Percentiles rank a stretch among this genome's conserved stretches.
These are phyloP conservation scores for Heliangelus exortis DNA, from an alignment of 2,797 vertebrate species.

Conservation along the genomic window DNA sequence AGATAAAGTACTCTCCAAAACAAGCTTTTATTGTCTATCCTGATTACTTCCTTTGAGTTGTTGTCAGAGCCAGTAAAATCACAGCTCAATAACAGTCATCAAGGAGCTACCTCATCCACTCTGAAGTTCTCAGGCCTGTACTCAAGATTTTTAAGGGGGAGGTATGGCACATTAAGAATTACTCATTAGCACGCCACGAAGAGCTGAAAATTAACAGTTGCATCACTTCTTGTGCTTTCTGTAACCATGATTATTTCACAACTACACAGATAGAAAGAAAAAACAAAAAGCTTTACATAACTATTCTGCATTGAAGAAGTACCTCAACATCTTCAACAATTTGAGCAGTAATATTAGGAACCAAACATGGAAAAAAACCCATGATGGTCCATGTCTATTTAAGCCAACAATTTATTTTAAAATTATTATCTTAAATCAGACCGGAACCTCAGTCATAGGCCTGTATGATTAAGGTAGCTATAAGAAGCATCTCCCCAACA, in stretches of 20 bases:
- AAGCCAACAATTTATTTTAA: not conserved
- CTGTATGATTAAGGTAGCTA: not conserved
- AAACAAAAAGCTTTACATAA: not conserved
- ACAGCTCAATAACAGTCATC: not conserved
- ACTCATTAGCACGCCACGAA: not conserved
- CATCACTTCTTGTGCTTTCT: not conserved
- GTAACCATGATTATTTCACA: not conserved
- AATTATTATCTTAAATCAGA: not conserved
- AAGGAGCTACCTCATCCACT: not conserved
- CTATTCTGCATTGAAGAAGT: not conserved
- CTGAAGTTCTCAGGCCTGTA: not conserved
- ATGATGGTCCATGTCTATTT: not conserved
- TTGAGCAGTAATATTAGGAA: not conserved
- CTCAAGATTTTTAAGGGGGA: not conserved
- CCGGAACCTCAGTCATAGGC: not conserved
- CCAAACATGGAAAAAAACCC: accelerated
- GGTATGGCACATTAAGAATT: not conserved
- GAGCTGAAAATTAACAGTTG: not conserved
- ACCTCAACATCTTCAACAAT: not conserved
- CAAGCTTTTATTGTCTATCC: not conserved
- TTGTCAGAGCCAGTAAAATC: not conserved
- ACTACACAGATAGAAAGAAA: not conserved
- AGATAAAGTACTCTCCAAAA: not conserved
- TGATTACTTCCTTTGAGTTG: not conserved
- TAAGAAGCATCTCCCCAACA: not conserved